Conservation (phyloP, 1,140 invertebrate species). For the Doryteuthis pealeii region DNA sequence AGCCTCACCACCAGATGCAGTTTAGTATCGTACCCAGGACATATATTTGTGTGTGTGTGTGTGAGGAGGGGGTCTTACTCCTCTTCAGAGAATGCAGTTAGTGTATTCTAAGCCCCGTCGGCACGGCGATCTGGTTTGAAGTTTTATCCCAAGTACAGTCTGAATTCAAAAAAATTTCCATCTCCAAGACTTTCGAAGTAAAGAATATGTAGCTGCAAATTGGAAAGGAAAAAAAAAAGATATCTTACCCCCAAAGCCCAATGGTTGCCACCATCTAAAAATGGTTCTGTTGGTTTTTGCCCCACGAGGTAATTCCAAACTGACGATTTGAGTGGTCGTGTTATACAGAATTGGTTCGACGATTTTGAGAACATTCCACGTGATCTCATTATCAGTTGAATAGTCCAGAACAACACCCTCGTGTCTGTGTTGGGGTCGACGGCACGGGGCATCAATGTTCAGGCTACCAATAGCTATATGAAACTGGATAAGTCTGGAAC, state of each 20-base stretch:
- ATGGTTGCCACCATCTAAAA: constrained; percentile 61
- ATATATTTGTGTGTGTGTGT: no score
- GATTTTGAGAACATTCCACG: constrained; percentile 54
- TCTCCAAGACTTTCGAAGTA: no score
- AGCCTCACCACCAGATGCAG: no score
- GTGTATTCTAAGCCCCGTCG: no score
- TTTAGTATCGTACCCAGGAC: no score
- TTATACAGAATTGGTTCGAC: constrained; percentile 52
- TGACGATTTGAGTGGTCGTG: constrained; percentile 44
- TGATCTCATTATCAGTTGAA: constrained; percentile 57
- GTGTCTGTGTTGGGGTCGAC: constrained; percentile 39
- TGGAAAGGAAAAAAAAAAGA: background rate
- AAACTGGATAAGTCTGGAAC: constrained; percentile 51
- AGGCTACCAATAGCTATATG: constrained; percentile 47
- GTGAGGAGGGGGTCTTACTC: no score
- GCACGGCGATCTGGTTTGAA: no score
- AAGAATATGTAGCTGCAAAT: no score
- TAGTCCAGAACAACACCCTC: constrained; percentile 56
- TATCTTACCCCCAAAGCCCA: constrained; percentile 48
- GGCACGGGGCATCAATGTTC: constrained; percentile 31
- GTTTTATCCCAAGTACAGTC: no score
- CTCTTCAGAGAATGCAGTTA: no score
- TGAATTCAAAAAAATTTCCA: no score
- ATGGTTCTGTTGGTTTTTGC: constrained; percentile 56
- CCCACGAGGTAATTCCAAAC: constrained; percentile 50